A percentile compares a stretch with the other conserved stretches of the same genome.
phyloP scores from a whole-genome alignment of 2,113 vertebrate species.

The Redunca redunca region DNA sequence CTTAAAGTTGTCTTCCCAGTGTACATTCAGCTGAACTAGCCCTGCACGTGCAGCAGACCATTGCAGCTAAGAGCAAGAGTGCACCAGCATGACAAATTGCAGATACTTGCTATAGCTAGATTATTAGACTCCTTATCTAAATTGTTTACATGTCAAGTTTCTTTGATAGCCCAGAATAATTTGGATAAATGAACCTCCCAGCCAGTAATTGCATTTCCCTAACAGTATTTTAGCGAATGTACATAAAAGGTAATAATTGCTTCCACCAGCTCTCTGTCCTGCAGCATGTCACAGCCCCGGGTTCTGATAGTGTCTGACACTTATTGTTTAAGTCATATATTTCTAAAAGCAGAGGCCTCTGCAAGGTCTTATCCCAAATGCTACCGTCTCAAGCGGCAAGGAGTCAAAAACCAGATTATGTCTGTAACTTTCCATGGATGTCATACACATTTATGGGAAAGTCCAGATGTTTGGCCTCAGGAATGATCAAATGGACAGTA shows the following conservation, averaged over 20 bases:
- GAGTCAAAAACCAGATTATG: neutral
- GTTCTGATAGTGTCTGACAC: conserved; percentile 76
- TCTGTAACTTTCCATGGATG: neutral
- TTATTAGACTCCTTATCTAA: conserved; percentile 76
- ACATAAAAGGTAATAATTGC: conserved; percentile 79
- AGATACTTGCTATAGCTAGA: conserved; percentile 27
- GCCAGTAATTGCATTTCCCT: conserved; percentile 79
- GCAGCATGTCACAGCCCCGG: conserved; percentile 71
- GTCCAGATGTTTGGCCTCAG: neutral
- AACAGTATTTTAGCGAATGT: conserved; percentile 74
- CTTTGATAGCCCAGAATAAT: conserved; percentile 73
- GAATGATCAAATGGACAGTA: neutral
- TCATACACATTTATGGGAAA: neutral
- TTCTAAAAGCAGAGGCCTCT: conserved; percentile 69
- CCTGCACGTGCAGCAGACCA: neutral
- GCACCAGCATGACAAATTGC: conserved; percentile 16
- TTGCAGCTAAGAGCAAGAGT: neutral
- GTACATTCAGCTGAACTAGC: neutral
- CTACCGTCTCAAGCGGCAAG: neutral
- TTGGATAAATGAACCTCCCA: conserved; percentile 77
- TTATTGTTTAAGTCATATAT: conserved; percentile 70
- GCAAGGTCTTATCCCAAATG: conserved; percentile 41
- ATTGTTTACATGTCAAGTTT: conserved; percentile 75
- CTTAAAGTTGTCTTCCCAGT: neutral
- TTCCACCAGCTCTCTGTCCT: conserved; percentile 73